Base-by-base conservation (phyloP, 64 coral and sea anemone species). In the Pocillopora verrucosa region DNA sequence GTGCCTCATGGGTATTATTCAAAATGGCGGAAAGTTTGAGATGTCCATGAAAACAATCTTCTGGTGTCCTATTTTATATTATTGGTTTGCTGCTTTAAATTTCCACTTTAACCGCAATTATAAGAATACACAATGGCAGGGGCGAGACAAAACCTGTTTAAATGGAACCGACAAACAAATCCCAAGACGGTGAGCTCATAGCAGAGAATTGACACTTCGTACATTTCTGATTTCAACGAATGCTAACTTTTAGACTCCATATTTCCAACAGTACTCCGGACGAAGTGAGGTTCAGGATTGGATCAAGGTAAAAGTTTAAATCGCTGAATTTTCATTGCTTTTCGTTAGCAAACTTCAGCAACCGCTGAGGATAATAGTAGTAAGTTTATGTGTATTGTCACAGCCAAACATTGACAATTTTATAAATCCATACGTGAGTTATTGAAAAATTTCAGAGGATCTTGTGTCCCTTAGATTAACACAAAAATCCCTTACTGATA, bases 11-110 rank as follows among this genome's bases (percentile, higher is more conserved):
- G 90, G 82, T 63, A 85, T 34, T 59, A 77, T 96, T 85, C 91
- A 96, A 96, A 88, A 96, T 93, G 95, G 95, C 95, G 95, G 91
- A 92, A 37, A 93, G 87, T 72, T 90, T 91, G 61, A 89, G 77
- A 77, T 64, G 14, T 76, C 68, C 67, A 76, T 63, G 19, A 74
- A 45, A 22, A 20, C n/a, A 10, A 83, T 60, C 14, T 60, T 41
- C 19, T 67, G 6, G 13, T 41, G 24, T 73, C 38, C 70, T 36
- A 60, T 74, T 35, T 24, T 79, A 87, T 87, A 56, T 78, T 36
- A 3, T 88, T 22, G 79, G 14, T 38, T 13, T 34, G 36, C 34
- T 60, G 89, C n/a, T 36, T 30, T 73, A 5, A 25, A 16, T 69
- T 56, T 9, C 70, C 11, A 13, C 30, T 56, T 91, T 37, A 73